These are phyloP conservation scores for Scatophagus argus DNA, from an alignment of 2,113 vertebrate species.

Conservation along the genomic window DNA sequence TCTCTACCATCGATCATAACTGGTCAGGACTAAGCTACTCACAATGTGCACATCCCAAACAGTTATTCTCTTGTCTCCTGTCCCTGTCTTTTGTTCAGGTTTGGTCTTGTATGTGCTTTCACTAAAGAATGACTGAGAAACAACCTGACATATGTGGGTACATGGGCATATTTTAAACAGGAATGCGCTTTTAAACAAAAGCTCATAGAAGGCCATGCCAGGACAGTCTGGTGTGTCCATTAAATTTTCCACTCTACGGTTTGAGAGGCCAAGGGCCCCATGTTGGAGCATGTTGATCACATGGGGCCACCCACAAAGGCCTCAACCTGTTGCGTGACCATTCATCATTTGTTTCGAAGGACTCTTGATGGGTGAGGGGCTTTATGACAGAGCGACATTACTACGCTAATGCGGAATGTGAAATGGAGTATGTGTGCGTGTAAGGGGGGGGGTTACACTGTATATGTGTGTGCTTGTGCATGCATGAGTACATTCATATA, in stretches of 20 bases:
- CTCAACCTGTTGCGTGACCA: constrained; percentile 73
- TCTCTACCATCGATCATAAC: too few species aligned
- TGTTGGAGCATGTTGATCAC: constrained; percentile 73
- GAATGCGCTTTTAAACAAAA: constrained; percentile 27
- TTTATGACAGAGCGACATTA: constrained; percentile 68
- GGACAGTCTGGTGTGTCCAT: constrained; percentile 62
- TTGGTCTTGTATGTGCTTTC: not conserved
- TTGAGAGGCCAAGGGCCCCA: constrained; percentile 62
- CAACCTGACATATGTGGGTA: not conserved
- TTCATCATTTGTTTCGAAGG: constrained; percentile 73
- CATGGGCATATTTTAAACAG: constrained; percentile 1
- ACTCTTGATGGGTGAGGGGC: constrained; percentile 71
- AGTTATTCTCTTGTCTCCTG: too few species aligned
- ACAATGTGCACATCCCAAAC: not conserved
- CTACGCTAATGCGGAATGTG: constrained; percentile 69
- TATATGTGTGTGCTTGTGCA: constrained; percentile 46
- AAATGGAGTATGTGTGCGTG: constrained; percentile 50
- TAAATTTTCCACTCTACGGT: constrained; percentile 62
- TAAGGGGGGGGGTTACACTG: constrained; percentile 29
- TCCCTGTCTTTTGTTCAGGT: too few species aligned
- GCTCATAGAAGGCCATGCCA: constrained; percentile 25
- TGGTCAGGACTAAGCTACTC: not conserved
- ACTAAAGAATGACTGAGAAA: not conserved
- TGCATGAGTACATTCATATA: constrained; percentile 47
- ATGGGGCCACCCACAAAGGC: constrained; percentile 74